Evolutionary conservation across 2,113 vertebrate genomes (phyloP), one percentile per base, ranked within the genome.

Genomic region (Halcyon malimbica): DNA sequence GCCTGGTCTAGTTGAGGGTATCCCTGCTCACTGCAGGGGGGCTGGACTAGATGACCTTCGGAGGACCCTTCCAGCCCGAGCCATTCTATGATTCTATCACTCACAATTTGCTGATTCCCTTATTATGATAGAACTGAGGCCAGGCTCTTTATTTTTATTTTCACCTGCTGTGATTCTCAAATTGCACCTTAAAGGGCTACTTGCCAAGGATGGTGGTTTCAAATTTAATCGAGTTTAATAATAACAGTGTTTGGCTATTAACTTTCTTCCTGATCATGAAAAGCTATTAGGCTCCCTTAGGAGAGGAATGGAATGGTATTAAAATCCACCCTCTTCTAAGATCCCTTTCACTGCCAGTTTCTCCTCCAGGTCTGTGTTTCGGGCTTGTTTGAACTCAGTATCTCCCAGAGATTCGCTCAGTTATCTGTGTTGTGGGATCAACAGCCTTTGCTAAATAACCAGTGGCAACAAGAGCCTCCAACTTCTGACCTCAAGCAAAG

Each of bases 111-210:
- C 57, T 50, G 2, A 13, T 92, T 69, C 81, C 83, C 35, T 97
- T 92, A 62, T 96, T 96, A 48, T n/a, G 53, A 20, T 28, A 62
- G 48, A 69, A 81, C 89, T 48, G 50, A 44, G 37, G 42, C 56
- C 48, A 59, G 51, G 29, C 20, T 4, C 53, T 79, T 83, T 33
- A 13, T 23, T 46, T 46, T 93, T 93, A 53, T 94, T 84, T 93
- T 73, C 86, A 74, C 82, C 83, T 94, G 33, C 89, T 94, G 81
- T 14, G 59, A 48, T 82, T 95, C 39, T 65, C 74, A 78, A 65
- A 74, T 23, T 67, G 25, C 71, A 92, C 63, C 56, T 64, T 83
- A 46, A 77, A 89, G 60, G 51, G 24, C 73, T 65, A 13, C 41
- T 87, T 74, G 48, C 70, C 54, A 23, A 69, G 64, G 78, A 16